phyloP scores from a whole-genome alignment of 2,797 vertebrate species.

The Eutrigla gurnardus region DNA sequence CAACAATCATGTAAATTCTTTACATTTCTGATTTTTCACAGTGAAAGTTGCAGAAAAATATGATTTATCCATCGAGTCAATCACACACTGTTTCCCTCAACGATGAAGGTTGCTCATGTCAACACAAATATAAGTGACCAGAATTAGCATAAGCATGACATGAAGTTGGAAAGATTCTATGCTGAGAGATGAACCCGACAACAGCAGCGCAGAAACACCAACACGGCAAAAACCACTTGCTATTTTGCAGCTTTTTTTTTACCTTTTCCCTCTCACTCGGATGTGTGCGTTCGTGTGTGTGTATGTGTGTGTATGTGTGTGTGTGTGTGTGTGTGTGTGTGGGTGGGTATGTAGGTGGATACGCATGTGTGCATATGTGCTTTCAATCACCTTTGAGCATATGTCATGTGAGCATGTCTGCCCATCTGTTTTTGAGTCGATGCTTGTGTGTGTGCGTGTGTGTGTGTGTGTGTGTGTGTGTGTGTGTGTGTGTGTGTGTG shows the following conservation, averaged over 20 bases:
- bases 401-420: conserved; percentile 22
- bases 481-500: conserved; percentile 3
- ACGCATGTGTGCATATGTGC: conserved; percentile 3
- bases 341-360: conserved; percentile 4
- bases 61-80: background rate
- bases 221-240: background rate
- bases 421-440: conserved; percentile 17
- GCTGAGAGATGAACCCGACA: background rate
- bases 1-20: background rate
- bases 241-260: background rate
- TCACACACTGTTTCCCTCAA: background rate
- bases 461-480: background rate
- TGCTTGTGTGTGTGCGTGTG: conserved; percentile 11
- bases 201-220: background rate
- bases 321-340: background rate
- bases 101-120: background rate
- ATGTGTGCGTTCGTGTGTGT: background rate
- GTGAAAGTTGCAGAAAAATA: background rate
- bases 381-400: conserved; percentile 35
- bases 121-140: background rate
- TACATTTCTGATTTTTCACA: background rate
- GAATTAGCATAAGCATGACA: background rate
- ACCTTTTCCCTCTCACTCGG: background rate
- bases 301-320: background rate
- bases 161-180: background rate